Conservation (phyloP, 2,888 invertebrate species). For the Eupithecia tripunctaria region DNA sequence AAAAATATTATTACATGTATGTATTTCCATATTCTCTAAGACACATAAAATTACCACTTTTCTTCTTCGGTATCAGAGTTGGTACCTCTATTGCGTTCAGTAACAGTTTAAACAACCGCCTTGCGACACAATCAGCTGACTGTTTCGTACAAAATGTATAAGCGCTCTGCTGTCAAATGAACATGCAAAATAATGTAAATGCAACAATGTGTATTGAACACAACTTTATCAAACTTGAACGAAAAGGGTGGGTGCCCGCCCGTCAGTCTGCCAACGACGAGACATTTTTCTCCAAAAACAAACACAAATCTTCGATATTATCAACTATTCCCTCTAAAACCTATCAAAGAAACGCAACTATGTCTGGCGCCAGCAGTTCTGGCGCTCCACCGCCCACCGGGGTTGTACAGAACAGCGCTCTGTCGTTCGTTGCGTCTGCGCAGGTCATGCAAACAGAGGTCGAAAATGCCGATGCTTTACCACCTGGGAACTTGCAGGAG, state of each 20-base stretch:
- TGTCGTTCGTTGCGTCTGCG: slow-evolving; percentile 72
- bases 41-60: neutral
- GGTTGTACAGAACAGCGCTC: slow-evolving; percentile 69
- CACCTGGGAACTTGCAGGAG: slow-evolving; percentile 40
- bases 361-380: slow-evolving; percentile 47
- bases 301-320: neutral
- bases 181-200: neutral
- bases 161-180: neutral
- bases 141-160: neutral
- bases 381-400: slow-evolving; percentile 57
- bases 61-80: neutral
- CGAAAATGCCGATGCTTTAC: slow-evolving; percentile 30
- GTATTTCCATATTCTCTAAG: neutral
- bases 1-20: neutral
- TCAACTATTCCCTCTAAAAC: neutral
- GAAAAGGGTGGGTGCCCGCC: neutral
- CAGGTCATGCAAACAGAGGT: slow-evolving; percentile 54
- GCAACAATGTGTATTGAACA: neutral
- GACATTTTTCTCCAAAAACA: neutral
- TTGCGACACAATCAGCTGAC: neutral
- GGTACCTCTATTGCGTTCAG: neutral
- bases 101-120: neutral
- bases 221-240: neutral
- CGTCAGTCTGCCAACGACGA: neutral
- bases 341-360: neutral